phyloP scores from a whole-genome alignment of 2,113 vertebrate genomes.

The Fulmarus glacialis region DNA sequence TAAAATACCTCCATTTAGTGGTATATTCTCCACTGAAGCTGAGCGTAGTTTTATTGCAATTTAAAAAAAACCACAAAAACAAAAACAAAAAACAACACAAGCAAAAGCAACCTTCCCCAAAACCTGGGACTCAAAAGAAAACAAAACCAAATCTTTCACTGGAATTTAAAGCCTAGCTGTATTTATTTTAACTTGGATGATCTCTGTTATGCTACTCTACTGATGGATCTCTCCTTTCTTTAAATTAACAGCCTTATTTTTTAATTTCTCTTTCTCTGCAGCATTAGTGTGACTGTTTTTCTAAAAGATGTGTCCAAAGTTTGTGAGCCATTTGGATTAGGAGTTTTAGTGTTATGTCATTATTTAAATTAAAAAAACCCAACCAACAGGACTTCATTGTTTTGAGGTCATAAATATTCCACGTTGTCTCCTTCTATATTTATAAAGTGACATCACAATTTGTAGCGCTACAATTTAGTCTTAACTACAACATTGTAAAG shows the following conservation, averaged over 20 bases:
- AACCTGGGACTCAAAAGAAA: background rate
- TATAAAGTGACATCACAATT: constrained; percentile 39
- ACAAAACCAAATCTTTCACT: background rate
- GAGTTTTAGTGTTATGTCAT: background rate
- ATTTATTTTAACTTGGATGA: background rate
- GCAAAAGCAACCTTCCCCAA: background rate
- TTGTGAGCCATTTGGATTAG: background rate
- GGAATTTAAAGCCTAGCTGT: background rate
- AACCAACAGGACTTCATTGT: constrained; percentile 34
- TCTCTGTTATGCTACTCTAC: background rate
- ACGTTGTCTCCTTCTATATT: background rate
- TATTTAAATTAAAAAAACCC: background rate
- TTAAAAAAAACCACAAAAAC: background rate
- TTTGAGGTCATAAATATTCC: constrained; percentile 26
- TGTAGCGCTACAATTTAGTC: background rate
- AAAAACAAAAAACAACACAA: background rate
- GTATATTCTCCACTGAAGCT: background rate
- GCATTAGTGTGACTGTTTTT: background rate
- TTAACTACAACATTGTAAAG: constrained; percentile 25
- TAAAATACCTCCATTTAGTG: background rate
- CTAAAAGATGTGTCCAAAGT: background rate
- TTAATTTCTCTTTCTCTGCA: background rate
- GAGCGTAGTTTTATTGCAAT: background rate
- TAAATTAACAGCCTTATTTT: background rate
- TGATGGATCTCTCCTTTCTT: background rate